Percentiles rank a stretch among this genome's conserved stretches.
Conservation (phyloP, 2,113 vertebrate species). For the Danio rerio region DNA sequence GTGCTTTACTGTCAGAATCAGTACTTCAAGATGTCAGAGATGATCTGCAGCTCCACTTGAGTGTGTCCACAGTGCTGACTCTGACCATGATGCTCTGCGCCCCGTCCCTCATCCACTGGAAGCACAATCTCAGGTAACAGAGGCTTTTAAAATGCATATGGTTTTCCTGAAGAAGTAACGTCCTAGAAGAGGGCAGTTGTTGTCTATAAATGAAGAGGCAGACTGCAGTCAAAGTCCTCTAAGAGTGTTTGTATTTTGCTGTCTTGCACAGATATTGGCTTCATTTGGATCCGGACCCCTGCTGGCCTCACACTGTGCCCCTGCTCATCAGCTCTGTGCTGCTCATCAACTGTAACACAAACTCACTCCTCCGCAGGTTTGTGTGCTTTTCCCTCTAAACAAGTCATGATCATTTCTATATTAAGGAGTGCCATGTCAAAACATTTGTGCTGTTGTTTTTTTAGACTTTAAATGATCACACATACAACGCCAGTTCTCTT, state of each 20-base stretch:
- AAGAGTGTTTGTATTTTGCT: not conserved
- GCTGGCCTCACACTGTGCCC: constrained; percentile 82
- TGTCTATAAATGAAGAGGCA: too few relatives aligned
- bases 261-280: constrained; percentile 78
- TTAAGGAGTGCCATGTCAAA: too few relatives aligned
- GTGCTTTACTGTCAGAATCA: constrained; percentile 63
- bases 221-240: not conserved
- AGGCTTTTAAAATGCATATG: not conserved
- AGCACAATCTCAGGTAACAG: constrained; percentile 88
- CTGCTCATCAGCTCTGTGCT: constrained; percentile 79
- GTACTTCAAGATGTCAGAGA: constrained; percentile 75
- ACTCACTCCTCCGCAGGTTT: constrained; percentile 49
- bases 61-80: constrained; percentile 80
- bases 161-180: too few relatives aligned
- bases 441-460: too few relatives aligned
- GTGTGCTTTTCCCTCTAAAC: not conserved
- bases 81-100: constrained; percentile 83
- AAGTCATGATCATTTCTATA: not conserved
- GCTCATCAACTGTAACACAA: constrained; percentile 85
- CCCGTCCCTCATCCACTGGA: constrained; percentile 92
- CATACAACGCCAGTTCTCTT: too few relatives aligned
- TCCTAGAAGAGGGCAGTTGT: too few relatives aligned
- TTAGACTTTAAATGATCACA: too few relatives aligned
- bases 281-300: constrained; percentile 89
- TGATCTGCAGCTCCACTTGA: constrained; percentile 86